phyloP scores from a whole-genome alignment of 2,888 invertebrate species.

The Yponomeuta cagnagella region DNA sequence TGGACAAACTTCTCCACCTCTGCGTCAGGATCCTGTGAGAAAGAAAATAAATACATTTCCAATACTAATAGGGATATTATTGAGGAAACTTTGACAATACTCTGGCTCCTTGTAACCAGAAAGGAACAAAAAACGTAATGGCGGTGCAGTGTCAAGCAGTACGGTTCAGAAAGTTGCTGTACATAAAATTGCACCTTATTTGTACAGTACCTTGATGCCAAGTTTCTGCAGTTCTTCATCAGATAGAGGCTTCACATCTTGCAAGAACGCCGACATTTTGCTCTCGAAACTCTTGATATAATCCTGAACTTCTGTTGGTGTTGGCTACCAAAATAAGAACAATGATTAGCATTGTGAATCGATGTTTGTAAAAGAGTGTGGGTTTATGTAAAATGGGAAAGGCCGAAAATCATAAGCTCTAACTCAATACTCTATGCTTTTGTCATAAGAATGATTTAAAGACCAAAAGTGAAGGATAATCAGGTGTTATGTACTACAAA shows the following conservation, averaged over 20 bases:
- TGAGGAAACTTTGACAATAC: too few species aligned
- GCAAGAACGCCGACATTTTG: constrained; percentile 93
- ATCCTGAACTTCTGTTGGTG: constrained; percentile 83
- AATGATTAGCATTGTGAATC: neutral
- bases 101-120: too few species aligned
- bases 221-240: constrained; percentile 88
- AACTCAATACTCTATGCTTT: too few species aligned
- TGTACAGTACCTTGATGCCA: constrained; percentile 80
- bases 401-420: too few species aligned
- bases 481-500: neutral
- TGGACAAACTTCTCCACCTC: constrained; percentile 97
- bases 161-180: too few species aligned
- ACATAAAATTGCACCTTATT: neutral
- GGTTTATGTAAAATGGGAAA: too few species aligned
- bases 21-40: constrained; percentile 68
- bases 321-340: constrained; percentile 62
- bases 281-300: constrained; percentile 87
- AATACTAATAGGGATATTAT: too few species aligned
- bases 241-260: constrained; percentile 82
- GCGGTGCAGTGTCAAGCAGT: too few species aligned
- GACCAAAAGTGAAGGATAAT: neutral
- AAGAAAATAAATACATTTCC: neutral
- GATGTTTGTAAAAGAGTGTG: neutral
- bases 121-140: too few species aligned
- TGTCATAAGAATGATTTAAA: too few species aligned